A percentile compares a stretch with the other conserved stretches of the same genome.
phyloP scores from a whole-genome alignment of 2,888 invertebrate species.

The Zele albiditarsus region DNA sequence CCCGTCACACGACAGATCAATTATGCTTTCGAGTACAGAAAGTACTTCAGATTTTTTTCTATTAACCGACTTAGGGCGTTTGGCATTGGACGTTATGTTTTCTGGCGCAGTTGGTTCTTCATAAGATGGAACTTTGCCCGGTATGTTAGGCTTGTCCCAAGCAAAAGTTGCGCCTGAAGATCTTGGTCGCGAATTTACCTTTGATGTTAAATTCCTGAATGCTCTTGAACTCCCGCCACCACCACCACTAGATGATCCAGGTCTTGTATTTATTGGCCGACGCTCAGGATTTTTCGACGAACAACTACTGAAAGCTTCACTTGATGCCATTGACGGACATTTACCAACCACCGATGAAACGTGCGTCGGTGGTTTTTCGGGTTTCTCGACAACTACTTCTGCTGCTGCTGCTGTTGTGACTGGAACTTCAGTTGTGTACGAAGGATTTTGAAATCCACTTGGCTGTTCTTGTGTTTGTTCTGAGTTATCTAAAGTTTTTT shows the following conservation, averaged over 20 bases:
- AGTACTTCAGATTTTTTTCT: constrained; percentile 44
- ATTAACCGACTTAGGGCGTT: constrained; percentile 40
- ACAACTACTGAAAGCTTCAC: constrained; percentile 19
- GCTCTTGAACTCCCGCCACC: not conserved
- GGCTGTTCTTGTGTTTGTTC: not conserved
- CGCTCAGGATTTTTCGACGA: not conserved
- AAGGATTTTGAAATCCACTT: not conserved
- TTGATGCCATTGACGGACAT: constrained; percentile 27
- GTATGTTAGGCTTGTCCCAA: constrained; percentile 49
- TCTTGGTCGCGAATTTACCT: constrained; percentile 43
- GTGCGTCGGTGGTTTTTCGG: not conserved
- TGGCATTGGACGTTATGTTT: not conserved
- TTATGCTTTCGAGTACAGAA: constrained; percentile 45
- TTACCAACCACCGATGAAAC: constrained; percentile 12
- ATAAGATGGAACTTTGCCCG: constrained; percentile 32
- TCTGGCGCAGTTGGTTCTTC: constrained; percentile 5
- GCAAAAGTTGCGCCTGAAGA: constrained; percentile 47
- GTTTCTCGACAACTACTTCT: not conserved
- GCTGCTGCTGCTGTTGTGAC: not conserved
- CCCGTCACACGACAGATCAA: constrained; percentile 34
- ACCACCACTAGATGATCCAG: constrained; percentile 23
- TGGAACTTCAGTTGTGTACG: not conserved
- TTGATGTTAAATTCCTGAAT: constrained; percentile 33
- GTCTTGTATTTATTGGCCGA: constrained; percentile 4
- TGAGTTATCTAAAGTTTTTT: not conserved